These are phyloP conservation scores for Mycetomoellerius zeteki DNA, from an alignment of 1,140 invertebrate species.

Conservation along the genomic window DNA sequence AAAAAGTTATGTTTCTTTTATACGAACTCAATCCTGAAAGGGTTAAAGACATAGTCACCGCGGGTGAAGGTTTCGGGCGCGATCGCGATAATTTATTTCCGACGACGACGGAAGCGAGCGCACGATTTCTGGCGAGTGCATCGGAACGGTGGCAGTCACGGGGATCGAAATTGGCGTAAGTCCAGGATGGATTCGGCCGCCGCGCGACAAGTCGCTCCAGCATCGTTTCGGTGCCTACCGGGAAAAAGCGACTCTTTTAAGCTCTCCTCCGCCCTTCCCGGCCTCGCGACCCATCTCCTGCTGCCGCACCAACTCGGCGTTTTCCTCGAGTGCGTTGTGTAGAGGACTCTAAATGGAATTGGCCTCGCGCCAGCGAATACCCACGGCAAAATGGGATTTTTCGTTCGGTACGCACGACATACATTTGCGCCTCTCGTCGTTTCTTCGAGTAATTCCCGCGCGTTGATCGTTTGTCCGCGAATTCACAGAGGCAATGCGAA, in stretches of 20 bases:
- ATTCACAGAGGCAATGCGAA: neutral
- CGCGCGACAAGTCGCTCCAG: constrained; percentile 61
- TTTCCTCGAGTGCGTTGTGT: constrained; percentile 67
- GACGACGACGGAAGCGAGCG: constrained; percentile 55
- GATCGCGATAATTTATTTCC: constrained; percentile 49
- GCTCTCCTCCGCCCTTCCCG: constrained; percentile 28
- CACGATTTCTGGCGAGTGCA: constrained; percentile 42
- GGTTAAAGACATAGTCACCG: constrained; percentile 18
- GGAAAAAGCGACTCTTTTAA: constrained; percentile 66
- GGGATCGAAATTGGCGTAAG: constrained; percentile 65
- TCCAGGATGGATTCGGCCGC: constrained; percentile 59
- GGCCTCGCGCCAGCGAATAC: constrained; percentile 72
- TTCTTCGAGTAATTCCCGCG: constrained; percentile 50
- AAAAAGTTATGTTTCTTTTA: constrained; percentile 4
- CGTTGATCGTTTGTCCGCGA: constrained; percentile 57
- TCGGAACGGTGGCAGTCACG: constrained; percentile 21
- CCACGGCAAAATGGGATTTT: constrained; percentile 69
- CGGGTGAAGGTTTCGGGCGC: neutral
- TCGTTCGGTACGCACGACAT: constrained; percentile 66
- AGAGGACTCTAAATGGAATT: constrained; percentile 74
- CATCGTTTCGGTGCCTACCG: constrained; percentile 38
- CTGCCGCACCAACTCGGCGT: neutral
- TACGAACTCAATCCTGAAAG: neutral
- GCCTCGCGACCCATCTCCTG: constrained; percentile 14
- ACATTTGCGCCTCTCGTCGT: constrained; percentile 55